Percentiles rank a stretch among this genome's conserved stretches.
Conservation (phyloP, 2,113 vertebrate species). For the Malurus melanocephalus region DNA sequence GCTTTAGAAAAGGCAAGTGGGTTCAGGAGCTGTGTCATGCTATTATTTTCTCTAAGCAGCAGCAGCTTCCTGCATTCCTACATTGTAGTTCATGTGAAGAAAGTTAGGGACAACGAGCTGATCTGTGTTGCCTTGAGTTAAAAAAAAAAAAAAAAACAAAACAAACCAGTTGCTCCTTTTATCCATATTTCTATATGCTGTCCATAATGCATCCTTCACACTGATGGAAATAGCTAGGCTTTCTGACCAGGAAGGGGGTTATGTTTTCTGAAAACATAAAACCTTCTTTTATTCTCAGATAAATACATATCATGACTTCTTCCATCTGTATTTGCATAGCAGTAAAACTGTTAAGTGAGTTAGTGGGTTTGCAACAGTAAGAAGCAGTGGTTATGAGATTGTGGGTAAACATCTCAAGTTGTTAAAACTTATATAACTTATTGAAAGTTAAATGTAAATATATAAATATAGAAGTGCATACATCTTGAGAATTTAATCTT, state of each 20-base stretch:
- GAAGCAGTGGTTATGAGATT: background rate
- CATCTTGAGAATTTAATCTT: background rate
- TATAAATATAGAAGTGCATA: background rate
- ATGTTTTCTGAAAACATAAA: background rate
- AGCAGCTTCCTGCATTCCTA: background rate
- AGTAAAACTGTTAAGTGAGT: background rate
- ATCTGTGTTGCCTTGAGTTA: background rate
- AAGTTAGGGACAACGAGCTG: accelerated
- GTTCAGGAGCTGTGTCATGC: background rate
- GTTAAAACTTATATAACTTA: background rate
- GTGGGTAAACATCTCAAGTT: background rate
- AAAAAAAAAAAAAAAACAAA: background rate
- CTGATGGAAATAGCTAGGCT: background rate
- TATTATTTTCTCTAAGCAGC: background rate
- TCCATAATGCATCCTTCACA: background rate
- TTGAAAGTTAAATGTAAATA: background rate
- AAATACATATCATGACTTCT: background rate
- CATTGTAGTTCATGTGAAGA: background rate
- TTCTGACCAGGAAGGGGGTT: background rate
- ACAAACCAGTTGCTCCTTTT: background rate
- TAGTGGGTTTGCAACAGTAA: background rate
- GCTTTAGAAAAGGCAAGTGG: background rate
- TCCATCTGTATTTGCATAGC: background rate
- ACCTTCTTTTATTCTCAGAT: background rate
- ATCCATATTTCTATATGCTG: background rate